Conservation (phyloP, 2,113 vertebrate species). For the Glareola pratincola region DNA sequence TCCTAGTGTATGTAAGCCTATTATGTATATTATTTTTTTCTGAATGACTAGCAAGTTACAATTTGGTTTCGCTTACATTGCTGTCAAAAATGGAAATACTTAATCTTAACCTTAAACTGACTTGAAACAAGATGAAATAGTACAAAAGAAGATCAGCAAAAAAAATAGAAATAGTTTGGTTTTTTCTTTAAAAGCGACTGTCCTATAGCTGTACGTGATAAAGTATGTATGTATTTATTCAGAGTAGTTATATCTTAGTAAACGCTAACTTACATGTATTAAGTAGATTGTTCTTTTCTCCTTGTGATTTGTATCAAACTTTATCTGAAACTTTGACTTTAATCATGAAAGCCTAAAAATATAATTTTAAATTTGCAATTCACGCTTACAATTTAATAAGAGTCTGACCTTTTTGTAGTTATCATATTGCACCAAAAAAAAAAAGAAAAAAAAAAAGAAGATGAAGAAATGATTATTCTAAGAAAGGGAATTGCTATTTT, state of each 20-base stretch:
- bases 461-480: not conserved
- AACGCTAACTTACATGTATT: not conserved
- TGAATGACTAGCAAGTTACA: not conserved
- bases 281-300: not conserved
- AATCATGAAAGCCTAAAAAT: not conserved
- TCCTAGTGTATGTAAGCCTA: not conserved
- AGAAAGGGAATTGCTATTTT: not conserved
- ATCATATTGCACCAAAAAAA: accelerated
- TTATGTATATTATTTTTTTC: not conserved
- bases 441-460: not conserved
- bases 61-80: not conserved
- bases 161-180: not conserved
- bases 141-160: not conserved
- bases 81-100: not conserved
- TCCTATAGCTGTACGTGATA: too few relatives aligned
- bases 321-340: not conserved
- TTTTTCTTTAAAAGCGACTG: not conserved
- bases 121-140: not conserved
- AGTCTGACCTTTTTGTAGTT: not conserved
- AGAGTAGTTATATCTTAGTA: not conserved
- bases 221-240: not conserved
- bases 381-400: not conserved
- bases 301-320: not conserved
- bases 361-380: not conserved
- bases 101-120: not conserved